phyloP scores from a whole-genome alignment of 1,140 invertebrate genomes.

The Drosophila equinoxialis region DNA sequence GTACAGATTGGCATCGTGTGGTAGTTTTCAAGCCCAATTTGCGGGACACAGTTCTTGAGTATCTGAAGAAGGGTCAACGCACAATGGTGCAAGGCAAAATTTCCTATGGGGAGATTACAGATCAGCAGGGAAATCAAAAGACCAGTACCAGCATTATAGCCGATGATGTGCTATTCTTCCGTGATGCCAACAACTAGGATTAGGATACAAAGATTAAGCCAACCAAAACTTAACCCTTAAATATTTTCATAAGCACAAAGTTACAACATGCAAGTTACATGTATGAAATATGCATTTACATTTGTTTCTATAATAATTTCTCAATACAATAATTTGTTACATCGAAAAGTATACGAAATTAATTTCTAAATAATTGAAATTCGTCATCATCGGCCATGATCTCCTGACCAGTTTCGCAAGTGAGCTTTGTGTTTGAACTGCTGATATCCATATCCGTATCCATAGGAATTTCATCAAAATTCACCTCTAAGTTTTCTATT shows the following conservation, averaged over 20 bases:
- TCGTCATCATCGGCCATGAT: neutral
- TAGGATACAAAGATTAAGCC: neutral
- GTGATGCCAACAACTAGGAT: constrained; percentile 61
- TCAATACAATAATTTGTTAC: constrained; percentile 16
- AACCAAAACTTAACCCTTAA: constrained; percentile 36
- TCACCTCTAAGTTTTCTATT: neutral
- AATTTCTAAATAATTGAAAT: neutral
- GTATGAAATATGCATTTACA: constrained; percentile 41
- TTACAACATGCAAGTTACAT: constrained; percentile 57
- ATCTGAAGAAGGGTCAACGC: constrained; percentile 93
- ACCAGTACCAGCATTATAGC: constrained; percentile 91
- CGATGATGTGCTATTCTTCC: constrained; percentile 93
- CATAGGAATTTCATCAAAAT: constrained; percentile 16
- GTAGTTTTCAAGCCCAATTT: constrained; percentile 93
- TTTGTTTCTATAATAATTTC: constrained; percentile 34
- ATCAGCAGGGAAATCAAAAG: constrained; percentile 88
- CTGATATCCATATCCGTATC: constrained; percentile 1
- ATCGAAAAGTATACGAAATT: constrained; percentile 20
- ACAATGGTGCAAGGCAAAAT: constrained; percentile 92
- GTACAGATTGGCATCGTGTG: constrained; percentile 95
- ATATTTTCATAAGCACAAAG: constrained; percentile 57
- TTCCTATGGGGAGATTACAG: constrained; percentile 93
- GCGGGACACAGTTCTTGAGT: constrained; percentile 90
- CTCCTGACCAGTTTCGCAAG: constrained; percentile 6
- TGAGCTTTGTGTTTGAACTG: neutral